phyloP scores from a whole-genome alignment of 2,113 vertebrate genomes.

The Crotalus horridus region DNA sequence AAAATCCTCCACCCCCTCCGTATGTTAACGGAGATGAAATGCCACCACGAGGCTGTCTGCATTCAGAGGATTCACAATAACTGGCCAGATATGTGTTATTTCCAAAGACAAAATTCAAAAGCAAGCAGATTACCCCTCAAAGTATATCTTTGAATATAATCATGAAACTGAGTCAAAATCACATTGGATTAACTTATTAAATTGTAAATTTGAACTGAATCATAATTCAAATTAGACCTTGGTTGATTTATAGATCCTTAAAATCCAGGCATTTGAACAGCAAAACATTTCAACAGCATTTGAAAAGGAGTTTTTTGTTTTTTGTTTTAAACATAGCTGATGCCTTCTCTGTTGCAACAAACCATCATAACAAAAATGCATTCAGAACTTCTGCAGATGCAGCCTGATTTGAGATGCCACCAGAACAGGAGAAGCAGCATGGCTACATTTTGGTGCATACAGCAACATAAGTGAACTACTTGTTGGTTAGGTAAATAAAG shows the following conservation, averaged over 20 bases:
- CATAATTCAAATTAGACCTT: neutral
- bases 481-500: neutral
- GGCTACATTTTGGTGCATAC: neutral
- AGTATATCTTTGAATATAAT: neutral
- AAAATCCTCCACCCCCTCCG: neutral
- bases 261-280: neutral
- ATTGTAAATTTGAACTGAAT: neutral
- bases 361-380: neutral
- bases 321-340: no score
- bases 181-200: neutral
- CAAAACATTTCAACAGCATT: neutral
- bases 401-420: neutral
- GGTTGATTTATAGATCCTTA: neutral
- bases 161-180: neutral
- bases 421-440: neutral
- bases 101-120: neutral
- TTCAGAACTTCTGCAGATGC: neutral
- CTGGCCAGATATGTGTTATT: neutral
- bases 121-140: neutral
- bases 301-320: neutral
- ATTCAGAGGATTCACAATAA: neutral
- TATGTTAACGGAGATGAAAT: neutral
- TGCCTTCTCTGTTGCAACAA: neutral
- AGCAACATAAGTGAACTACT: neutral
- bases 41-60: neutral